Conservation (phyloP, 1,140 invertebrate species). For the Zaprionus africanus region DNA sequence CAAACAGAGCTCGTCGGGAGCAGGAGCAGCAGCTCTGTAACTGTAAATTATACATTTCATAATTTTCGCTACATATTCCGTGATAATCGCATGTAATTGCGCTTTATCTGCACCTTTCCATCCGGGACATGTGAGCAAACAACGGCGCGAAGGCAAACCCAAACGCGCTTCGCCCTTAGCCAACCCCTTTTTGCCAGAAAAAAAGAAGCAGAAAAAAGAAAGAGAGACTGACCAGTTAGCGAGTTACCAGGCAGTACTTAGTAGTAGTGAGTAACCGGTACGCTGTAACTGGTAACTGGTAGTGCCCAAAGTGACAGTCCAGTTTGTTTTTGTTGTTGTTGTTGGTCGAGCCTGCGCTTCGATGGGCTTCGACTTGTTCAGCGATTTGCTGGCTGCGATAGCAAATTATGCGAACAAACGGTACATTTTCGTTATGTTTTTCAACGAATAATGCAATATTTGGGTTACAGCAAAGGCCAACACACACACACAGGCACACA, state of each 20-base stretch:
- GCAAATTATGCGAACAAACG: slow-evolving; percentile 79
- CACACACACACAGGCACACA: slow-evolving; percentile 8
- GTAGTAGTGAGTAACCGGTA: slow-evolving; percentile 1
- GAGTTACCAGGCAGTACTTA: neutral
- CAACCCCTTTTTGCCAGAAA: slow-evolving; percentile 27
- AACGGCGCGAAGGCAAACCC: slow-evolving; percentile 15
- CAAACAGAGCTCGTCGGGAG: slow-evolving; percentile 13
- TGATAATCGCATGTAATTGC: slow-evolving; percentile 84
- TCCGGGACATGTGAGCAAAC: slow-evolving; percentile 82
- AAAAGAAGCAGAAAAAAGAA: too few relatives aligned
- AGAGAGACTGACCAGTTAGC: slow-evolving; percentile 33
- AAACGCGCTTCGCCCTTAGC: slow-evolving; percentile 53
- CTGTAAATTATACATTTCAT: slow-evolving; percentile 84
- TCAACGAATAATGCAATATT: slow-evolving; percentile 63
- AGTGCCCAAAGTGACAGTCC: slow-evolving; percentile 7
- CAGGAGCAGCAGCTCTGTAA: slow-evolving; percentile 56
- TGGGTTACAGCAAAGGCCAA: slow-evolving; percentile 63
- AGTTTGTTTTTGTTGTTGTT: slow-evolving; percentile 28
- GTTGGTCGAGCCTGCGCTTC: slow-evolving; percentile 60
- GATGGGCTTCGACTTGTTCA: slow-evolving; percentile 61
- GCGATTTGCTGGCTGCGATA: slow-evolving; percentile 71
- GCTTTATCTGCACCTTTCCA: slow-evolving; percentile 84
- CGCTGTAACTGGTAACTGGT: neutral
- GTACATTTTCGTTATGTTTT: slow-evolving; percentile 56
- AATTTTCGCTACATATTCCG: slow-evolving; percentile 81